Percentiles rank a stretch among this genome's conserved stretches.
Evolutionary conservation across 2,888 invertebrate species (phyloP).

Genomic region (Mantis religiosa): DNA sequence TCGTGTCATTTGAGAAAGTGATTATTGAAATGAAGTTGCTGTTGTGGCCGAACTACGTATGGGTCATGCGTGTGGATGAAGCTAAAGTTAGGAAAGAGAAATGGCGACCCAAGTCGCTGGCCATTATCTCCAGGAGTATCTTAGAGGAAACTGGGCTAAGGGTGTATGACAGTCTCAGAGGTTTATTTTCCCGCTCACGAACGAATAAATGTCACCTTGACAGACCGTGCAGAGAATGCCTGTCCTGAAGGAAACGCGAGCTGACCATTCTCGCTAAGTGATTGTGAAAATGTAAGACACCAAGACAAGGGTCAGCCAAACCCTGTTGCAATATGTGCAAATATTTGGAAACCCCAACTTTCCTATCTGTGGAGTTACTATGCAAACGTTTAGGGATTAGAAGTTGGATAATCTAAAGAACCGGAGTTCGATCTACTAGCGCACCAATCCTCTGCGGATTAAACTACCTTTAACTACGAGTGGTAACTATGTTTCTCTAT

Average conservation of each 20-base stretch:
- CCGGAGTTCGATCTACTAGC: too few species aligned
- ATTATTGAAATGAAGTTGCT: too few species aligned
- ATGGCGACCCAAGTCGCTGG: not conserved
- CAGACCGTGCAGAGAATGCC: not conserved
- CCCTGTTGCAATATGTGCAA: too few species aligned
- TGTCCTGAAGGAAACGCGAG: not conserved
- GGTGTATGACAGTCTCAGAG: not conserved
- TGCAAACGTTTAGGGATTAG: too few species aligned
- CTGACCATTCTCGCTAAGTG: not conserved
- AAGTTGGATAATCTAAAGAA: too few species aligned
- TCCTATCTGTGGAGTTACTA: too few species aligned
- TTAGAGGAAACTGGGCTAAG: not conserved
- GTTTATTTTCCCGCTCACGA: slow-evolving; percentile 6
- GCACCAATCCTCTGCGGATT: too few species aligned
- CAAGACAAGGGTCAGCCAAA: not conserved
- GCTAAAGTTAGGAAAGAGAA: not conserved
- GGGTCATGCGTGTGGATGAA: not conserved
- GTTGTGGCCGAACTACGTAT: not conserved
- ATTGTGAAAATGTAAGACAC: not conserved
- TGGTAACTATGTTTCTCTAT: too few species aligned
- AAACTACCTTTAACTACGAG: too few species aligned
- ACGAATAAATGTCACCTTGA: slow-evolving; percentile 25
- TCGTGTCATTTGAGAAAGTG: too few species aligned
- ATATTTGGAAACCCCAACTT: too few species aligned
- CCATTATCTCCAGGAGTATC: not conserved